Conservation (phyloP, 2,113 vertebrate species). For the Misgurnus mizolepis region DNA sequence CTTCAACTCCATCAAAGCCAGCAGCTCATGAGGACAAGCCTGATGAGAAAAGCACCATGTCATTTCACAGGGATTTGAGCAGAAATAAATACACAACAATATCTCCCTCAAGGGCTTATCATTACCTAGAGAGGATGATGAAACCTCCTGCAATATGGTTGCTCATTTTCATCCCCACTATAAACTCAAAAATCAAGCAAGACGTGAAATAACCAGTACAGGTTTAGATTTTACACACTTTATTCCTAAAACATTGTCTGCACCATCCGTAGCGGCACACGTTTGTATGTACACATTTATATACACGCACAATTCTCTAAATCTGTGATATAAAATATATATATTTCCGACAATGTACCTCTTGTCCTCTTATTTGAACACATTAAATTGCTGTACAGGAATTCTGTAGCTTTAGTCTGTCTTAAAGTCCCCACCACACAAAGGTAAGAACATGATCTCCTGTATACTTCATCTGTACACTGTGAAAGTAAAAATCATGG, state of each 20-base stretch:
- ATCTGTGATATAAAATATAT: constrained; percentile 99
- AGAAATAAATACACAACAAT: constrained; percentile 33
- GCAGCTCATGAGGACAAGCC: constrained; percentile 32
- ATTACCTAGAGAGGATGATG: constrained; percentile 30
- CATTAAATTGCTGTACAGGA: constrained; percentile 98
- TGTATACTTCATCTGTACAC: constrained; percentile 92
- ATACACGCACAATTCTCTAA: constrained; percentile 82
- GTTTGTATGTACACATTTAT: constrained; percentile 80
- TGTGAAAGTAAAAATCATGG: constrained; percentile 97
- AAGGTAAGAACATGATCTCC: constrained; percentile 86
- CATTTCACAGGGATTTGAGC: constrained; percentile 49
- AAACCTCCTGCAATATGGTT: constrained; percentile 24
- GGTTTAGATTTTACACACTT: constrained; percentile 76
- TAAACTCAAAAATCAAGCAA: constrained; percentile 3
- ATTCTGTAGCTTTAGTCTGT: constrained; percentile 95
- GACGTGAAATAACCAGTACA: constrained; percentile 11
- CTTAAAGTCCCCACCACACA: constrained; percentile 95
- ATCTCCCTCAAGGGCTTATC: constrained; percentile 33
- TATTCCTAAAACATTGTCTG: constrained; percentile 97
- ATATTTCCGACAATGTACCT: constrained; percentile 92
- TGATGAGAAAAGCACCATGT: constrained; percentile 21
- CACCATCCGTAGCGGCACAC: constrained; percentile 96
- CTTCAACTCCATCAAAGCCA: constrained; percentile 22
- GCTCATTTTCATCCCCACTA: not conserved
- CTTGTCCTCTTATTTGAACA: constrained; percentile 92